These are phyloP conservation scores for Felis chaus DNA, from an alignment of 2,113 vertebrate genomes.

Conservation along the genomic window DNA sequence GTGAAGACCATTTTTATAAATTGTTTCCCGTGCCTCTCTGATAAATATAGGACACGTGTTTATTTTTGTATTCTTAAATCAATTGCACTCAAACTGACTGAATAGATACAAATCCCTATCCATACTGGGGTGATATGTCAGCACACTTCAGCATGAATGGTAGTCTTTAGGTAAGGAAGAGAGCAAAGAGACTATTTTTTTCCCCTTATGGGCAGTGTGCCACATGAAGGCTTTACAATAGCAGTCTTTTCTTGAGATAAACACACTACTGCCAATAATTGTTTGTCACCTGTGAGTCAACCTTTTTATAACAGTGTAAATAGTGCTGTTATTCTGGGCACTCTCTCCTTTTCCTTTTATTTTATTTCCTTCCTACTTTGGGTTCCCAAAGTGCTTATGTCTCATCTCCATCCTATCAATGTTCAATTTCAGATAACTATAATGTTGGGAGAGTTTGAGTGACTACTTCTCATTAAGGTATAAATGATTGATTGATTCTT, in stretches of 20 bases:
- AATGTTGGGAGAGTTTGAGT: constrained; percentile 63
- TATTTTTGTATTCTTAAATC: neutral
- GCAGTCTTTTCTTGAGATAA: neutral
- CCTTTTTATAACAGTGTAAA: neutral
- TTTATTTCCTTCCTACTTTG: neutral
- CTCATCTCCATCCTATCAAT: constrained; percentile 34
- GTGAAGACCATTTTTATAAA: neutral
- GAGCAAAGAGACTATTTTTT: neutral
- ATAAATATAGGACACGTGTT: neutral
- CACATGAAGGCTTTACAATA: neutral
- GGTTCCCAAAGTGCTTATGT: neutral
- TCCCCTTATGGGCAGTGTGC: neutral
- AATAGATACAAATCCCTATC: neutral
- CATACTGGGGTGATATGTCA: rapidly evolving
- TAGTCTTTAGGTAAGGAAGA: neutral
- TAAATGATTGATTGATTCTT: constrained; percentile 72
- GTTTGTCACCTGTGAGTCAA: neutral
- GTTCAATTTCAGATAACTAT: constrained; percentile 48
- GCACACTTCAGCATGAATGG: neutral
- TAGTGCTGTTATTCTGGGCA: neutral
- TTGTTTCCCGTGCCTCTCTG: neutral
- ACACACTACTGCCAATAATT: neutral
- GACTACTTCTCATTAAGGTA: constrained; percentile 75
- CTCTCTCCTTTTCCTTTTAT: neutral
- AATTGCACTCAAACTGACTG: neutral